Base-by-base conservation (phyloP, 1,140 invertebrate genomes). In the Drosophila ohnishii region DNA sequence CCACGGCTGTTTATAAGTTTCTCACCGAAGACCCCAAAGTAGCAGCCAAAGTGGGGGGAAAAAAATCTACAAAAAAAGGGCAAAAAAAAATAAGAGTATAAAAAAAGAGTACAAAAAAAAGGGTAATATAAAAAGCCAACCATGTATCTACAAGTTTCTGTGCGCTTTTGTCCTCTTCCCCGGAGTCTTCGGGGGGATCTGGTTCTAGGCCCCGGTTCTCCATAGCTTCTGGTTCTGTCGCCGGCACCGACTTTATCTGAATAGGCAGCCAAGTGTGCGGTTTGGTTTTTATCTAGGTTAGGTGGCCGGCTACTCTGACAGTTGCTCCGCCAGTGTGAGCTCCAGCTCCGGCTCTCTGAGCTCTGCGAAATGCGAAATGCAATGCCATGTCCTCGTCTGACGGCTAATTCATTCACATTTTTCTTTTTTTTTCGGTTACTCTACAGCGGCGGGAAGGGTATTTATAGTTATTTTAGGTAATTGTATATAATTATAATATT, bases 211-310 rank as follows among this genome's bases (percentile, higher is more conserved):
- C 37, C 39, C 35, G 60, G 45, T 39, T 51, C 25, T 53, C 40
- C 56, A 70, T 58, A 67, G 66, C 53, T 71, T 47, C 65, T 64
- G 50, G 59, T 75, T 75, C 60, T 64, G 25, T 39, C 28, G 57
- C 56, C 34, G 47, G 50, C 66, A 57, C 59, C 51, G 50, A 28
- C 71, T 75, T 51, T 58, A 65, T 75, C 72, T 75, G 71, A 75
- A 75, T 76, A 83, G 80, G 81, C 80, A 85, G 81, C 66, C 82
- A 86, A 85, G 81, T 85, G 82, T 85, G 81, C 81, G 81, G 81
- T 82, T 85, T 67, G 55, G 5, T 59, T 76, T 85, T 85, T 86
- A 86, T 85, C 81, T 85, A 45, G 82, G 81, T 78, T 80, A 81
- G 72, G 50, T 72, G 45, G 42, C 47, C 57, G 65, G 45, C 67